A percentile compares a stretch with the other conserved stretches of the same genome.
phyloP scores from a whole-genome alignment of 2,888 invertebrate species.

The Archips crataeganus region DNA sequence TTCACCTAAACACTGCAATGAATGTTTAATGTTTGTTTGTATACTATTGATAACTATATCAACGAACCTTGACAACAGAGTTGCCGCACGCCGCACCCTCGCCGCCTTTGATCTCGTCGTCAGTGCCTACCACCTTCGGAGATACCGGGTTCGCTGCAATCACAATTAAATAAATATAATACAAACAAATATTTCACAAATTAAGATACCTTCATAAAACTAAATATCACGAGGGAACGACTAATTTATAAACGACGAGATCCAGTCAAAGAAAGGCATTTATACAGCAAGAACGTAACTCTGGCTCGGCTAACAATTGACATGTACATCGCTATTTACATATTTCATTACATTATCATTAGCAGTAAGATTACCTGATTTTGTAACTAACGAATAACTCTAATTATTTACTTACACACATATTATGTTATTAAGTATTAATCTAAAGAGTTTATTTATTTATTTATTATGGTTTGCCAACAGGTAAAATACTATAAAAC shows the following conservation, averaged over 20 bases:
- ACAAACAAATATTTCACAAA: neutral
- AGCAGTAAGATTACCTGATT: no score
- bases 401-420: no score
- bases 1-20: no score
- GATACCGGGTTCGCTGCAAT: slow-evolving; percentile 69
- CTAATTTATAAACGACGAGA: neutral
- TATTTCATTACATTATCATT: no score
- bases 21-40: no score
- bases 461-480: no score
- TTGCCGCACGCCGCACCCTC: slow-evolving; percentile 89
- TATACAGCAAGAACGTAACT: neutral
- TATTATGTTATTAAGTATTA: no score
- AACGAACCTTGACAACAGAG: slow-evolving; percentile 77
- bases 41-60: slow-evolving; percentile 6
- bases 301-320: neutral
- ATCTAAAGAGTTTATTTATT: no score
- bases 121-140: slow-evolving; percentile 87
- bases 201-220: neutral
- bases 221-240: neutral
- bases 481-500: no score
- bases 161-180: neutral
- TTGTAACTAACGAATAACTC: no score
- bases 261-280: neutral
- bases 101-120: slow-evolving; percentile 89
- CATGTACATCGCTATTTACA: no score